A percentile compares a stretch with the other conserved stretches of the same genome.
Evolutionary conservation across 2,888 invertebrate species (phyloP).

Genomic region (Synergus itoensis): DNA sequence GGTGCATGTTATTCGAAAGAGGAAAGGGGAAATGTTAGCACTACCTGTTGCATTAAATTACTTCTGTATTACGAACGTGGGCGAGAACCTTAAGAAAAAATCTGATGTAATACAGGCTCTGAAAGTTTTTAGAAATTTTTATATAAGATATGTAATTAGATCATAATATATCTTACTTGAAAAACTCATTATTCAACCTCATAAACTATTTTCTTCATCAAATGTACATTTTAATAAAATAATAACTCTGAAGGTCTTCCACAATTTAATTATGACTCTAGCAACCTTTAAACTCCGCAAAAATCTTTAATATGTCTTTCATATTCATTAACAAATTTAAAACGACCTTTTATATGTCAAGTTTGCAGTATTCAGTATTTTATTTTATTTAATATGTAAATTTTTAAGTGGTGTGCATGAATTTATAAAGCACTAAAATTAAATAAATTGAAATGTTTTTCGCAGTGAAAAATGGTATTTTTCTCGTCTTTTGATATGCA

Average conservation of each 20-base stretch:
- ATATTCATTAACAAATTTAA: neutral
- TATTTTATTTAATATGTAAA: neutral
- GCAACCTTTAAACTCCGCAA: neutral
- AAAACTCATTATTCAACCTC: too few relatives aligned
- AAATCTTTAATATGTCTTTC: neutral
- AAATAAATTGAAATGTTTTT: neutral
- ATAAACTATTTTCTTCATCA: too few relatives aligned
- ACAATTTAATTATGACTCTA: neutral
- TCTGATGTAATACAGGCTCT: neutral
- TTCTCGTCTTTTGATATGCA: neutral
- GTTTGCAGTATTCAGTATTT: neutral
- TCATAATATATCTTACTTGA: too few relatives aligned
- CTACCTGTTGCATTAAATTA: neutral
- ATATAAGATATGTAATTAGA: accelerated
- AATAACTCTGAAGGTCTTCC: neutral
- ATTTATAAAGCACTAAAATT: neutral
- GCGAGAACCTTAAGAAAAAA: neutral
- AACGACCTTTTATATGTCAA: neutral
- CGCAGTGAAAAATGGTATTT: neutral
- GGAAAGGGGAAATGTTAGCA: neutral
- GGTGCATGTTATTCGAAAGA: neutral
- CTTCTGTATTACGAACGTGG: neutral
- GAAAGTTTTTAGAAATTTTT: neutral
- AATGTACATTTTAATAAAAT: neutral
- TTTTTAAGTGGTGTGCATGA: neutral